These are phyloP conservation scores for Labeo calbasu DNA, from an alignment of 2,797 vertebrate species.

Conservation along the genomic window DNA sequence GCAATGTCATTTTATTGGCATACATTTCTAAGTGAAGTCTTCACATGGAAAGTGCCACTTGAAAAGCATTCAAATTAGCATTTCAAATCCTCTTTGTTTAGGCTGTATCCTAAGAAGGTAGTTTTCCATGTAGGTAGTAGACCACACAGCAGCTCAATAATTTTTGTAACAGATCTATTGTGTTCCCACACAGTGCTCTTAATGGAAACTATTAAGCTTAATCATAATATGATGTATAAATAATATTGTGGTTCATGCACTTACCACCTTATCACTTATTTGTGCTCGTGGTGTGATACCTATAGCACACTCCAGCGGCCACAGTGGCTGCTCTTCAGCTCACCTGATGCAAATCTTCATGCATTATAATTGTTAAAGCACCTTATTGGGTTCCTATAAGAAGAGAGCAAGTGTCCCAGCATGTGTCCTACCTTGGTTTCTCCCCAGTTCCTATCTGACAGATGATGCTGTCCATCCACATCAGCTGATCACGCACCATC, in stretches of 20 bases:
- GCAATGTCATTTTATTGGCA: not conserved
- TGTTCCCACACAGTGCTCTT: not conserved
- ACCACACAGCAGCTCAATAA: conserved; percentile 1
- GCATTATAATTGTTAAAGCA: conserved; percentile 20
- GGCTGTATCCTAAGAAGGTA: not conserved
- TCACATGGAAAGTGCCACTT: not conserved
- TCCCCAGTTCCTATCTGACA: conserved; percentile 90
- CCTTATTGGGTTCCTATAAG: conserved; percentile 22
- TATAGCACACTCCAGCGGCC: conserved; percentile 28
- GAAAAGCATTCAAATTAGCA: not conserved
- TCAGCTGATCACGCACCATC: conserved; percentile 86
- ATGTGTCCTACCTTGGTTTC: conserved; percentile 86
- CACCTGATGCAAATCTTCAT: conserved; percentile 27
- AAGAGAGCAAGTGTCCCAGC: not conserved
- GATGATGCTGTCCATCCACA: conserved; percentile 93
- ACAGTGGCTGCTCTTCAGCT: conserved; percentile 25
- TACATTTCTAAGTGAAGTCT: not conserved
- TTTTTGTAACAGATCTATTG: conserved; percentile 20
- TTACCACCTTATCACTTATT: conserved; percentile 38
- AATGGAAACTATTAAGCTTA: not conserved
- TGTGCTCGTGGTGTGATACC: conserved; percentile 6
- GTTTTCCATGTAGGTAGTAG: not conserved
- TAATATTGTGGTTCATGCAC: conserved; percentile 24
- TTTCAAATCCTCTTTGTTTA: not conserved
- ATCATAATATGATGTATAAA: not conserved